Evolutionary conservation across 2,888 invertebrate genomes (phyloP).

Genomic region (Salticus scenicus): DNA sequence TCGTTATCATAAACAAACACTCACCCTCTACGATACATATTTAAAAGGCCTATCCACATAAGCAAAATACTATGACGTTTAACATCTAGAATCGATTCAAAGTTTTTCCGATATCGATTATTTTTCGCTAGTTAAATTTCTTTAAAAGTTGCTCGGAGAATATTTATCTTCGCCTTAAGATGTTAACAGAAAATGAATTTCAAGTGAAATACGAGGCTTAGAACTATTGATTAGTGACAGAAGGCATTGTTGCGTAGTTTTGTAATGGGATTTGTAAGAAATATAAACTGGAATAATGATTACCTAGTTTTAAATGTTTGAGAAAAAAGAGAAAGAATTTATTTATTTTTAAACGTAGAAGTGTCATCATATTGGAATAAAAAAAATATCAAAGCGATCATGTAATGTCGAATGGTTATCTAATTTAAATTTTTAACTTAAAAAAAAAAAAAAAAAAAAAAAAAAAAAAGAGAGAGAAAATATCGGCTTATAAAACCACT

Average conservation of each 20-base stretch:
- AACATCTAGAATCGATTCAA: neutral
- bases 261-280: neutral
- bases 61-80: neutral
- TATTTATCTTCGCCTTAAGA: neutral
- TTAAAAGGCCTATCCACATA: conserved; percentile 6
- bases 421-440: too few species aligned
- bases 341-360: too few species aligned
- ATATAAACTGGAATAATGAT: neutral
- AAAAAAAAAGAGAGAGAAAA: too few species aligned
- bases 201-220: neutral
- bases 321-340: too few species aligned
- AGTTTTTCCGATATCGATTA: conserved; percentile 8
- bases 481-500: too few species aligned
- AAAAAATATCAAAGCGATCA: too few species aligned
- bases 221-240: neutral
- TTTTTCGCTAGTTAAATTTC: neutral
- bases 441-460: too few species aligned
- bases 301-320: too few species aligned
- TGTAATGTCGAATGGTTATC: too few species aligned
- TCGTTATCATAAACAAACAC: conserved; percentile 5
- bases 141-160: neutral
- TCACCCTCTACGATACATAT: neutral
- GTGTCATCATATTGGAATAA: too few species aligned
- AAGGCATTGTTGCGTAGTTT: neutral
- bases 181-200: neutral